Evolutionary conservation across 2,797 vertebrate species (phyloP), one percentile per base, ranked within the genome.

Genomic region (Cuniculus paca): DNA sequence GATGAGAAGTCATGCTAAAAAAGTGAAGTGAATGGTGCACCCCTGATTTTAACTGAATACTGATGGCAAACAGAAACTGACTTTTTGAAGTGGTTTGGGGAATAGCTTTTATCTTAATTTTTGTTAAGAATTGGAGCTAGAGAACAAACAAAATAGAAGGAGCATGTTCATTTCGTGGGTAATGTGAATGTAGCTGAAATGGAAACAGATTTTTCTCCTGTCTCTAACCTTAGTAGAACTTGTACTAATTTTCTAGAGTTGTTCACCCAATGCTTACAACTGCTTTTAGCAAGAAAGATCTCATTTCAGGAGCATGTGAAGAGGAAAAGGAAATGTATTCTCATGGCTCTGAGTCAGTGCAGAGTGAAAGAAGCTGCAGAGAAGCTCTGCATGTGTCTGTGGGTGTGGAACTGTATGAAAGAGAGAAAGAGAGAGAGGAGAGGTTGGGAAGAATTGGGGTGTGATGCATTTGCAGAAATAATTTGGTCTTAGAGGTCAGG

Each of bases 271-370:
- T 1, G 0, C 96, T 95, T 88, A 89, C 1, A 48, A 86, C 96
- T 96, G 96, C 93, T 97, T 96, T 97, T 90, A 26, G 68, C 83
- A 50, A 92, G 96, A 88, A 97, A 2, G 4, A 93, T 60, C 78
- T 31, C 36, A 88, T 92, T 86, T 97, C 0, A 0, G 48, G 81
- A 94, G 91, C 81, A 9, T n/a, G 24, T 94, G 94, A 95, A 48
- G 97, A 97, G 96, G 90, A 91, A 95, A 98, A 97, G 96, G 92
- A 82, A 96, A 97, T 80, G 84, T 92, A 78, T 96, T 88, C 86
- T 95, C 60, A 19, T 0, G 72, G 90, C 87, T 54, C 80, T 70
- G 96, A 95, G 86, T 90, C 65, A 68, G n/a, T 0, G 1, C 0
- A 0, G 86, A 92, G 93, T 97, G 90, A 97, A 97, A 90, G 91